phyloP scores from a whole-genome alignment of 2,113 vertebrate genomes.

The Notarius quadriscutis region DNA sequence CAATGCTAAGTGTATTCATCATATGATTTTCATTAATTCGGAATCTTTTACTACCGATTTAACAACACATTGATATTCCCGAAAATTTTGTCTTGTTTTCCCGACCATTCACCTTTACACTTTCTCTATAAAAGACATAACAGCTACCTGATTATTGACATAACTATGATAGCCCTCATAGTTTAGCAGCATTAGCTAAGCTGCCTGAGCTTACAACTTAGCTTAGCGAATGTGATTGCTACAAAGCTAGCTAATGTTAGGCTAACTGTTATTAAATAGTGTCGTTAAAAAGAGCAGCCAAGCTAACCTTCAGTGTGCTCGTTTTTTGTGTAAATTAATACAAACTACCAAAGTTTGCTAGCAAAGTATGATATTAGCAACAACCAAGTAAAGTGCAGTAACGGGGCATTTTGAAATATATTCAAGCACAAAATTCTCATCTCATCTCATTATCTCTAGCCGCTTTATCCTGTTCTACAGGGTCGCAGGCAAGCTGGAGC shows the following conservation, averaged over 20 bases:
- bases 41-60: not conserved
- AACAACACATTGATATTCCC: not conserved
- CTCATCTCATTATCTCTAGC: no score
- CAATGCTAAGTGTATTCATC: not conserved
- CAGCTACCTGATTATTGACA: not conserved
- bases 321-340: not conserved
- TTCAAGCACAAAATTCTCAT: not conserved
- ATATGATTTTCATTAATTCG: not conserved
- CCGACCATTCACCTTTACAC: not conserved
- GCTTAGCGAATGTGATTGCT: not conserved
- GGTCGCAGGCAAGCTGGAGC: no score
- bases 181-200: not conserved
- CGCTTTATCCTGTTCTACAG: no score
- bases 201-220: not conserved
- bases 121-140: not conserved
- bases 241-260: not conserved
- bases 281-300: not conserved
- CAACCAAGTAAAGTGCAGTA: not conserved
- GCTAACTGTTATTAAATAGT: not conserved
- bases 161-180: not conserved
- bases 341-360: not conserved
- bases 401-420: not conserved
- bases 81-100: not conserved
- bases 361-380: not conserved
- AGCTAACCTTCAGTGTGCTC: not conserved